phyloP scores from a whole-genome alignment of 1,140 invertebrate genomes.

The Trissolcus basalis region DNA sequence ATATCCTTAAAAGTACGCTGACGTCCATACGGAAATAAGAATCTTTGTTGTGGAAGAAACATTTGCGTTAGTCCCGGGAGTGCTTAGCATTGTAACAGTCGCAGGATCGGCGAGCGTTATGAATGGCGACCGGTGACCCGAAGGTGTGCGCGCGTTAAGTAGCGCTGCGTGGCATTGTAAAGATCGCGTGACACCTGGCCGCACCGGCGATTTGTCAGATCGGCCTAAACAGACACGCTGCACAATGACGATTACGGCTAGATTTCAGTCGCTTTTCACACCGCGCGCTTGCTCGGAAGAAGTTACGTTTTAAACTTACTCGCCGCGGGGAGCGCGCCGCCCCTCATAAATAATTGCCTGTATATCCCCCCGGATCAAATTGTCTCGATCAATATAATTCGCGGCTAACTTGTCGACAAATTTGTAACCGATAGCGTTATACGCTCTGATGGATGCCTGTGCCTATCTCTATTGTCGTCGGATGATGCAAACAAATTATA shows the following conservation, averaged over 20 bases:
- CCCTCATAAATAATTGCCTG: neutral
- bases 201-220: slow-evolving; percentile 44
- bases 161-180: slow-evolving; percentile 38
- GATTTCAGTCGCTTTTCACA: slow-evolving; percentile 35
- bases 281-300: slow-evolving; percentile 39
- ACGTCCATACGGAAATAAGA: no score
- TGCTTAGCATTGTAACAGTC: slow-evolving; percentile 15
- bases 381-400: slow-evolving; percentile 40
- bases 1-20: no score
- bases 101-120: neutral
- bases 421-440: no score
- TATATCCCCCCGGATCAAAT: neutral
- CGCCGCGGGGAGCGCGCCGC: slow-evolving; percentile 9
- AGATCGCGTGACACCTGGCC: slow-evolving; percentile 48
- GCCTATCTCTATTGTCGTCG: no score
- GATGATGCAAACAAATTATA: no score
- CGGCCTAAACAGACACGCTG: slow-evolving; percentile 13
- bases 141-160: slow-evolving; percentile 46
- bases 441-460: no score
- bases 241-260: slow-evolving; percentile 10
- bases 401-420: slow-evolving; percentile 1
- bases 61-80: neutral
- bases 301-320: slow-evolving; percentile 23
- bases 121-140: slow-evolving; percentile 34
- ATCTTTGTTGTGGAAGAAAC: no score